A percentile compares a stretch with the other conserved stretches of the same genome.
Conservation (phyloP, 2,113 vertebrate species). For the Percopsis transmontana region DNA sequence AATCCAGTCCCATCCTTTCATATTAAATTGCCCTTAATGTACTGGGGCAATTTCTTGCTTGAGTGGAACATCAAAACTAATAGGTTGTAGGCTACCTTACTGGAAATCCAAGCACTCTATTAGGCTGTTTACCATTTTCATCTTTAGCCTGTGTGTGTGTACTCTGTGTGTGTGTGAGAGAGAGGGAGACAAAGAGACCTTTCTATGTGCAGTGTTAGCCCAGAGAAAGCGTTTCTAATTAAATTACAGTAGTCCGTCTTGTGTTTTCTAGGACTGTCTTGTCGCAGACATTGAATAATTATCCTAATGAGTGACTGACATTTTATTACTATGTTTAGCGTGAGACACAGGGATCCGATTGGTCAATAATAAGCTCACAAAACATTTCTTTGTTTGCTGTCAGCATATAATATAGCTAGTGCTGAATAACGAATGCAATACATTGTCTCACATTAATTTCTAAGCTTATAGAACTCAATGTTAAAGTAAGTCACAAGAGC, state of each 20-base stretch:
- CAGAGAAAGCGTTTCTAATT: conserved; percentile 43
- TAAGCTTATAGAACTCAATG: too few relatives aligned
- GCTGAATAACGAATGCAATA: conserved; percentile 21
- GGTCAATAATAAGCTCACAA: conserved; percentile 38
- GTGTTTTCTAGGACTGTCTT: conserved; percentile 29
- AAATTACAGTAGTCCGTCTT: conserved; percentile 49
- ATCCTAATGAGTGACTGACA: conserved; percentile 56
- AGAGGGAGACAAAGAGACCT: neutral
- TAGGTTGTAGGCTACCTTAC: conserved; percentile 27
- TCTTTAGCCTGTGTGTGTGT: neutral
- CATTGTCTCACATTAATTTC: neutral
- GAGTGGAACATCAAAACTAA: conserved; percentile 32
- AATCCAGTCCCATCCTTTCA: conserved; percentile 1
- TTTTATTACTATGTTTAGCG: conserved; percentile 56
- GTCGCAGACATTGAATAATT: conserved; percentile 55
- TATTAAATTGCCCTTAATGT: conserved; percentile 3
- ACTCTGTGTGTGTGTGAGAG: neutral
- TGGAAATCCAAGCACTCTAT: conserved; percentile 24
- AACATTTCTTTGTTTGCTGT: conserved; percentile 24
- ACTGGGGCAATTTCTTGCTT: conserved; percentile 26
- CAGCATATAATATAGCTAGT: conserved; percentile 3
- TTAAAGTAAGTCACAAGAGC: too few relatives aligned
- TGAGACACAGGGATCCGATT: conserved; percentile 54
- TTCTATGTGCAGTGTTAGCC: conserved; percentile 20
- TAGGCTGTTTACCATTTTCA: conserved; percentile 18